Evolutionary conservation across 37 sponge, comb jelly and placozoan genomes (phyloP).

Genomic region (Hormiphora californensis): DNA sequence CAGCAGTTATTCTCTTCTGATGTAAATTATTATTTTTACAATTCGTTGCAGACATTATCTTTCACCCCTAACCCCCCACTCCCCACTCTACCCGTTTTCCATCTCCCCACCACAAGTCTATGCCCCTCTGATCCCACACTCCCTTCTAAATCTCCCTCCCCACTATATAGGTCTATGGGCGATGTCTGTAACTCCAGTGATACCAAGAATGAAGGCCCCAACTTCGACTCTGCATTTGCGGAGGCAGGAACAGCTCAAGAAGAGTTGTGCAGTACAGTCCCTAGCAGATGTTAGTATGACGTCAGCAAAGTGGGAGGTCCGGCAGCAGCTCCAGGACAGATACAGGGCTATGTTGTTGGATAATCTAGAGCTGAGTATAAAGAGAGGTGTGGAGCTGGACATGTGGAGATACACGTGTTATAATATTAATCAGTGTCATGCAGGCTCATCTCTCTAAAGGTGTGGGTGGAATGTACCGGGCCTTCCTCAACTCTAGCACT

Average conservation of each 20-base stretch:
- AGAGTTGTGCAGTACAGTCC: slow-evolving; percentile 22
- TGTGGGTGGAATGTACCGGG: neutral
- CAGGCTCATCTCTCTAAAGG: neutral
- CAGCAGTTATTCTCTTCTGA: neutral
- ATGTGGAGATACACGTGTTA: slow-evolving; percentile 47
- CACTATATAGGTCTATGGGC: slow-evolving; percentile 22
- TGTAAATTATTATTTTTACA: neutral
- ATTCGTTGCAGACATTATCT: neutral
- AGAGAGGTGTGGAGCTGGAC: slow-evolving; percentile 30
- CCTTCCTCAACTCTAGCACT: slow-evolving; percentile 2
- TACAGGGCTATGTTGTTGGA: slow-evolving; percentile 10
- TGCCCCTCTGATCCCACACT: too few relatives aligned
- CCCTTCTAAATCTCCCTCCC: neutral
- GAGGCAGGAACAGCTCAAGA: slow-evolving; percentile 44
- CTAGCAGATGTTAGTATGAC: slow-evolving; percentile 1
- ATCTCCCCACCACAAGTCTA: too few relatives aligned
- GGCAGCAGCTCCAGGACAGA: slow-evolving; percentile 30
- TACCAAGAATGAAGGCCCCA: too few relatives aligned
- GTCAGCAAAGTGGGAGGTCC: slow-evolving; percentile 7
- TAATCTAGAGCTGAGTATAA: slow-evolving; percentile 29
- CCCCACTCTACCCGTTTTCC: too few relatives aligned
- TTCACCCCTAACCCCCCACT: too few relatives aligned
- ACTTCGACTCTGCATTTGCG: too few relatives aligned
- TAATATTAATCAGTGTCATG: slow-evolving; percentile 9
- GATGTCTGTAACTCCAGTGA: neutral